These are phyloP conservation scores for Pao palembangensis DNA, from an alignment of 2,113 vertebrate species.

Conservation along the genomic window DNA sequence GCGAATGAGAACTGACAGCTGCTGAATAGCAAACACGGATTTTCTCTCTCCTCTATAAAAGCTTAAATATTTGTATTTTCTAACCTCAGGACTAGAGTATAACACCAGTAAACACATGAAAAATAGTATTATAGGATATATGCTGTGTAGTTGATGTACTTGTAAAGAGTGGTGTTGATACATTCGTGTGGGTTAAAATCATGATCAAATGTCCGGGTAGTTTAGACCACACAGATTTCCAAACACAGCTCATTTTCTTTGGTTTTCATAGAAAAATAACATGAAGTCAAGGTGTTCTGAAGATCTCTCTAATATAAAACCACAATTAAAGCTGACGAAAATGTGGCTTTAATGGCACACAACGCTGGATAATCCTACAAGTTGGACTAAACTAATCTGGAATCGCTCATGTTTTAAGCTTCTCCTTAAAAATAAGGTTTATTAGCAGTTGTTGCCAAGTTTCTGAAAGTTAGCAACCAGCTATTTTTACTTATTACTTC, in stretches of 20 bases:
- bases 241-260: slow-evolving; percentile 28
- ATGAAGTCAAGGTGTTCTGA: slow-evolving; percentile 3
- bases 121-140: neutral
- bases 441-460: neutral
- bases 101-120: neutral
- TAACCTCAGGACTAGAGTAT: neutral
- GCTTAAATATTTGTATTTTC: slow-evolving; percentile 1
- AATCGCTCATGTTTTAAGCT: slow-evolving; percentile 3
- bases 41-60: neutral
- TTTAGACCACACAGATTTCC: slow-evolving; percentile 26
- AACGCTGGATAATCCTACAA: slow-evolving; percentile 18
- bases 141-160: too few relatives aligned
- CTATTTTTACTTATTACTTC: too few relatives aligned
- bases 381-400: slow-evolving; percentile 11
- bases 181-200: too few relatives aligned
- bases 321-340: slow-evolving; percentile 22
- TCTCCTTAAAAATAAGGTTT: neutral
- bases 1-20: neutral
- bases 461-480: too few relatives aligned
- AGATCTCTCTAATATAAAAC: slow-evolving; percentile 21
- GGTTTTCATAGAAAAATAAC: slow-evolving; percentile 32
- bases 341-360: slow-evolving; percentile 20
- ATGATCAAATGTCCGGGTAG: too few relatives aligned
- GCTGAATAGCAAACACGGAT: slow-evolving; percentile 7
- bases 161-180: too few relatives aligned